Percentiles rank a stretch among this genome's conserved stretches.
Conservation (phyloP, 2,888 invertebrate species). For the Pharmacophagus antenor region DNA sequence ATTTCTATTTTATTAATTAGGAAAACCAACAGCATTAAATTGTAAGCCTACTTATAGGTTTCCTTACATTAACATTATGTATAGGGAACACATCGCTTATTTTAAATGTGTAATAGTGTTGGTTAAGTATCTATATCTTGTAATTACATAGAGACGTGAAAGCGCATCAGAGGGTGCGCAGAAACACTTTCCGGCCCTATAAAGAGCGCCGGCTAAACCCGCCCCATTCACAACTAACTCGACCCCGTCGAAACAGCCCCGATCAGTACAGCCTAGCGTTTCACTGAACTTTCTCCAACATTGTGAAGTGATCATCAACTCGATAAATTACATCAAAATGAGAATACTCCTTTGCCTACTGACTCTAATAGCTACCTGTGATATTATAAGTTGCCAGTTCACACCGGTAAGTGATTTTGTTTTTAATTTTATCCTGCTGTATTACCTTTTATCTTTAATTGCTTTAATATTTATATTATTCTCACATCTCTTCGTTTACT, state of each 20-base stretch:
- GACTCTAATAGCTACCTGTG: conserved; percentile 54
- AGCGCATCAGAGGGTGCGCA: conserved; percentile 73
- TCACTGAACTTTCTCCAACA: conserved; percentile 49
- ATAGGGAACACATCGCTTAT: too few relatives aligned
- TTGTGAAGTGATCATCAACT: conserved; percentile 53
- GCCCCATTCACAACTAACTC: conserved; percentile 68
- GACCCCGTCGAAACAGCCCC: conserved; percentile 52
- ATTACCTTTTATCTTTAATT: too few relatives aligned
- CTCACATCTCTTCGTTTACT: too few relatives aligned
- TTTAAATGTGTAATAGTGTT: background rate
- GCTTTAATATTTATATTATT: too few relatives aligned
- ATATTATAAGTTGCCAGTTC: conserved; percentile 56
- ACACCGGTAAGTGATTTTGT: conserved; percentile 60
- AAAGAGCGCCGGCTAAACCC: conserved; percentile 59
- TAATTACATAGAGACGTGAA: conserved; percentile 39
- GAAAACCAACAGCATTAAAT: too few relatives aligned
- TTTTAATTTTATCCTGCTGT: background rate
- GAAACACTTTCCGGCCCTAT: conserved; percentile 60
- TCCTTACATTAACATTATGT: too few relatives aligned
- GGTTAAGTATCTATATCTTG: background rate
- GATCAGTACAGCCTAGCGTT: conserved; percentile 35
- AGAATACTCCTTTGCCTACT: conserved; percentile 55
- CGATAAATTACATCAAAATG: conserved; percentile 48
- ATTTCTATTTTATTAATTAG: too few relatives aligned
- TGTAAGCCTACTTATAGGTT: too few relatives aligned